Evolutionary conservation across 2,113 vertebrate species (phyloP), one percentile per base, ranked within the genome.

Genomic region (Dolichallabes microphthalmus): DNA sequence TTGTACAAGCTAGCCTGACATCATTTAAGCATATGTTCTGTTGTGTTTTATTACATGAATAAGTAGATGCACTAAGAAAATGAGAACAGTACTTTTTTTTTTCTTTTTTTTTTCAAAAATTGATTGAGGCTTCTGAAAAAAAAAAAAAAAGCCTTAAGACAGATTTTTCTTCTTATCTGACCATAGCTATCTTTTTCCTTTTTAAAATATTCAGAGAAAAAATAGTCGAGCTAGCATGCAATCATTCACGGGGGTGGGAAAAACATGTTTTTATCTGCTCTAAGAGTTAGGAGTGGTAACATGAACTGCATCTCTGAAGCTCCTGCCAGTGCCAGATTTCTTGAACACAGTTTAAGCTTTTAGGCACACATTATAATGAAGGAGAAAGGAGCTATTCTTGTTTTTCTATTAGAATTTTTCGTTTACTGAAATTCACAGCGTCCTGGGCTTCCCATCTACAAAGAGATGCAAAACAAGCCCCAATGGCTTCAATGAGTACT

Each of bases 11-110:
- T 76, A 75, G 78, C 50, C 50, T 89, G 75, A 3, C 19, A 60
- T 64, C 71, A 35, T 83, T 75, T 45, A 61, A 17, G 82, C 73
- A 89, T 20, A 83, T 15, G 78, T 22, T 19, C 39, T 15, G 32
- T 58, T 84, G 77, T 82, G 60, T 85, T 86, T 88, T 78, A 86
- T 89, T 85, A 85, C 45, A 66, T 64, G 85, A 88, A 86, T 88
- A 86, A 57, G 85, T 77, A 45, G 75, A 81, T 60, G 55, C 13
- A 0, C 39, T 35, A 89, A 71, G 83, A 78, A 78, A 32, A 61
- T 60, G 66, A 79, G 86, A 74, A 85, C 73, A 60, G 68, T 82
- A 85, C 76, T 85, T 86, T 50, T 68, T 81, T 82, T 86, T 83
- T 64, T 84, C 25, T 82, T 86, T 82, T 64, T 84, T 25, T n/a